A percentile compares a stretch with the other conserved stretches of the same genome.
phyloP scores from a whole-genome alignment of 2,797 vertebrate species.

The Pristis pectinata region DNA sequence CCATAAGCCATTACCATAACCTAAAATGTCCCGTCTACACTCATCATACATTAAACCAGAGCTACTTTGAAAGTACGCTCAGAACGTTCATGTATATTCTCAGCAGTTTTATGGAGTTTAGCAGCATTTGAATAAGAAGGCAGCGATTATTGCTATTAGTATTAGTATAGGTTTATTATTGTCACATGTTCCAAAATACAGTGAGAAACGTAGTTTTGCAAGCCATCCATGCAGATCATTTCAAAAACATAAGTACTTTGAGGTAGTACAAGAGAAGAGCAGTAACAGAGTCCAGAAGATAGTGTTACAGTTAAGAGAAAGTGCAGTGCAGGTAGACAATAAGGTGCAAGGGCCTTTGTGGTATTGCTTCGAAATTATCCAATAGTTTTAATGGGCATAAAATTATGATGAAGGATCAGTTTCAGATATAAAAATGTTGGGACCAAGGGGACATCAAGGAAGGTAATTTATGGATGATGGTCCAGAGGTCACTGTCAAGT shows the following conservation, averaged over 20 bases:
- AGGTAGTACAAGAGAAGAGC: too few relatives aligned
- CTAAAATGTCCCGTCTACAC: neutral
- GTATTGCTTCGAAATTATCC: neutral
- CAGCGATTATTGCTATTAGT: too few relatives aligned
- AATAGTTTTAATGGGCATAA: neutral
- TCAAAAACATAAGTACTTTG: too few relatives aligned
- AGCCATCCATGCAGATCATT: too few relatives aligned
- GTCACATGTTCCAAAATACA: too few relatives aligned
- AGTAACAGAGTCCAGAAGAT: too few relatives aligned
- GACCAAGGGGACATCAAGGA: neutral
- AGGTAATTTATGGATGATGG: neutral
- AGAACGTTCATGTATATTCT: neutral
- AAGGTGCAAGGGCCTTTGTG: too few relatives aligned
- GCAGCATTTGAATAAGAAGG: too few relatives aligned
- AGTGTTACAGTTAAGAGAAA: too few relatives aligned
- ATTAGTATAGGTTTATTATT: too few relatives aligned
- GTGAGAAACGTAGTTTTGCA: too few relatives aligned
- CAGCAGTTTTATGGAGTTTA: neutral
- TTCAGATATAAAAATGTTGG: neutral
- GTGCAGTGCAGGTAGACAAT: too few relatives aligned
- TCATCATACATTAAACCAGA: neutral
- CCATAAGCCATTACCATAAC: neutral
- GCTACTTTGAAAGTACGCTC: neutral
- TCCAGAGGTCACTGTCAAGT: neutral
- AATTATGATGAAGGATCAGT: neutral